Evolutionary conservation across 2,888 invertebrate genomes (phyloP), one percentile per base, ranked within the genome.

Genomic region (Melinopterus prodromus): DNA sequence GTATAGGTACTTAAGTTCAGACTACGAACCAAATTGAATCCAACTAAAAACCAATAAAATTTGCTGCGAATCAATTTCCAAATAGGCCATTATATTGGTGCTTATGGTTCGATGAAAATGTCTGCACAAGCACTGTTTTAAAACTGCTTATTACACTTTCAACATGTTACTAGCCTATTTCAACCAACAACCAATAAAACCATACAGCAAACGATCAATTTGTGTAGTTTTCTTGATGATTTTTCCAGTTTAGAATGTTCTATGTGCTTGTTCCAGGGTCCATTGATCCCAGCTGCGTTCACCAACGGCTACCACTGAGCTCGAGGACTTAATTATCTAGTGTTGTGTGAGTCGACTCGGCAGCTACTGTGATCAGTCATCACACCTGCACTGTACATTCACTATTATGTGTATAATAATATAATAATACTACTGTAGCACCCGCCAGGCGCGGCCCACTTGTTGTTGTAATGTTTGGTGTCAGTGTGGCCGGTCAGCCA

Each of bases 301-400:
- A 98, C 98, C 93, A 98, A 98, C 93, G 98, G 98, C 92, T 98
- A 97, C 93, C 97, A 98, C 94, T 96, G 95, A 96, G 92, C 86
- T 85, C 85, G 85, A 85, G 87, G 86, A 87, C 87, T 86, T 85
- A 86, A 83, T 84, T 84, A 86, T 86, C 85, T 86, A 83, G 83
- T 84, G 84, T 85, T 84, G 85, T 87, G 92, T 92, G 90, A 90
- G 86, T 87, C 88, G 86, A 86, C 87, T 87, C 86, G 88, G 89
- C 89, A 89, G 89, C 89, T 88, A 87, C 88, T 88, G 89, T 89
- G 89, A 88, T 88, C 53, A 53, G 87, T 88, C 87, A 87, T 88
- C 89, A 89, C 89, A 89, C 84, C 88, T 88, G 89, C 89, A 89
- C 89, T 90, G 90, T 90, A 90, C 89, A 90, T 90, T 89, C 88